These are phyloP conservation scores for Colius striatus DNA, from an alignment of 2,113 vertebrate genomes.

Conservation along the genomic window DNA sequence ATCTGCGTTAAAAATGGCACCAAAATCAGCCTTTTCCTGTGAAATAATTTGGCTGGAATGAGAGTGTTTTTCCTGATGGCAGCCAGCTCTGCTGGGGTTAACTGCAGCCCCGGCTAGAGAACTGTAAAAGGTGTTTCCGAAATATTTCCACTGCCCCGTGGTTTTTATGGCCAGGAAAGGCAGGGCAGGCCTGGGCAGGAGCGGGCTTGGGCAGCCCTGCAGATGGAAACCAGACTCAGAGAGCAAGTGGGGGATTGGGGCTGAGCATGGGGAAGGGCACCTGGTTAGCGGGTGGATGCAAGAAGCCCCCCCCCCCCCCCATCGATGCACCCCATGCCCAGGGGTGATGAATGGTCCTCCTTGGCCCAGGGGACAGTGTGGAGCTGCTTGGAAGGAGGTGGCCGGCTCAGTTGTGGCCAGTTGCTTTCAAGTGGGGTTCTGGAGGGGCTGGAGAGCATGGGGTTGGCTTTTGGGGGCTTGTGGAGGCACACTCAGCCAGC, in stretches of 20 bases:
- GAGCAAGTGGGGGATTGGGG: not conserved
- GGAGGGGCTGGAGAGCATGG: not conserved
- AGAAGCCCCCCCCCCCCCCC: rapidly evolving
- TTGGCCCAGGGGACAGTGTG: not conserved
- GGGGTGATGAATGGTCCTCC: not conserved
- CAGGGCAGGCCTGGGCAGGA: slow-evolving; percentile 52
- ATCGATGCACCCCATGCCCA: not conserved
- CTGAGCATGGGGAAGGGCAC: not conserved
- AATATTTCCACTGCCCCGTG: slow-evolving; percentile 55
- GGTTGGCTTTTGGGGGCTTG: rapidly evolving
- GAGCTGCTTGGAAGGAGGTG: not conserved
- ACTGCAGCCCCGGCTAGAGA: slow-evolving; percentile 26
- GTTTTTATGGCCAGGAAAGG: slow-evolving; percentile 54
- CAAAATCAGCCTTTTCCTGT: slow-evolving; percentile 9
- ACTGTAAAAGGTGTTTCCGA: slow-evolving; percentile 62
- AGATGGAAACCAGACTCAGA: not conserved
- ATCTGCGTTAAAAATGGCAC: not conserved
- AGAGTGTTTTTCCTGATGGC: slow-evolving; percentile 28
- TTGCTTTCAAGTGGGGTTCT: rapidly evolving
- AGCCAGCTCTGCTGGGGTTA: slow-evolving; percentile 49
- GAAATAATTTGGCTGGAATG: not conserved
- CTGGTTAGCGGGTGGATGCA: rapidly evolving
- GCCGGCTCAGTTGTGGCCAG: not conserved
- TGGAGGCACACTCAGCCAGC: not conserved
- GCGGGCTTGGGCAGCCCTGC: not conserved